These are phyloP conservation scores for Alosa alosa DNA, from an alignment of 2,113 vertebrate genomes.

Conservation along the genomic window DNA sequence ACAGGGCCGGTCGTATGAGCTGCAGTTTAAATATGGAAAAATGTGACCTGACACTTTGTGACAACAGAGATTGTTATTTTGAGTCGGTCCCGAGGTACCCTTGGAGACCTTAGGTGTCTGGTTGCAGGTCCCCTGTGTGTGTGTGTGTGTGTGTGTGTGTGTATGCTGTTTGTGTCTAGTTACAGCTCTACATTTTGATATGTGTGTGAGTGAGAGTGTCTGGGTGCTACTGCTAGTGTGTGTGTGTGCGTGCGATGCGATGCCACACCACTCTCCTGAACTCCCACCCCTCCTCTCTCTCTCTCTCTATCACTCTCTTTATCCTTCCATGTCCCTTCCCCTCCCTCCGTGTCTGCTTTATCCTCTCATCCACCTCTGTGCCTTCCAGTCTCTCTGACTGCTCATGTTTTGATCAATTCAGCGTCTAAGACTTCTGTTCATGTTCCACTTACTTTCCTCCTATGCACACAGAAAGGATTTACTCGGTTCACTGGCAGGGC, in stretches of 20 bases:
- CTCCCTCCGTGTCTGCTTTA: too few relatives aligned
- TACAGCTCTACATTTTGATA: too few relatives aligned
- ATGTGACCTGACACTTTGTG: not conserved
- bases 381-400: too few relatives aligned
- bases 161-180: not conserved
- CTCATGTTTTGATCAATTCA: not conserved
- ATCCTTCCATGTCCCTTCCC: not conserved
- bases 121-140: constrained; percentile 35
- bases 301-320: not conserved
- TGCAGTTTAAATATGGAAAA: not conserved
- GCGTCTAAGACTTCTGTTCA: not conserved
- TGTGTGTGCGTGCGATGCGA: constrained; percentile 10
- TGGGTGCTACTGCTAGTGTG: not conserved
- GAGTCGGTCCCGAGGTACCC: not conserved
- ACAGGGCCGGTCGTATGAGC: not conserved
- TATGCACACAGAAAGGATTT: not conserved
- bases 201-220: not conserved
- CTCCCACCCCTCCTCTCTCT: not conserved
- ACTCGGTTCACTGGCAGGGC: not conserved
- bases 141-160: not conserved
- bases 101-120: constrained; percentile 31
- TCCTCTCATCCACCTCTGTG: too few relatives aligned
- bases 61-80: constrained; percentile 41
- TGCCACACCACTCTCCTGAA: not conserved
- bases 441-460: not conserved